These are phyloP conservation scores for Acanthochromis polyacanthus DNA, from an alignment of 2,113 vertebrate genomes.

Conservation along the genomic window DNA sequence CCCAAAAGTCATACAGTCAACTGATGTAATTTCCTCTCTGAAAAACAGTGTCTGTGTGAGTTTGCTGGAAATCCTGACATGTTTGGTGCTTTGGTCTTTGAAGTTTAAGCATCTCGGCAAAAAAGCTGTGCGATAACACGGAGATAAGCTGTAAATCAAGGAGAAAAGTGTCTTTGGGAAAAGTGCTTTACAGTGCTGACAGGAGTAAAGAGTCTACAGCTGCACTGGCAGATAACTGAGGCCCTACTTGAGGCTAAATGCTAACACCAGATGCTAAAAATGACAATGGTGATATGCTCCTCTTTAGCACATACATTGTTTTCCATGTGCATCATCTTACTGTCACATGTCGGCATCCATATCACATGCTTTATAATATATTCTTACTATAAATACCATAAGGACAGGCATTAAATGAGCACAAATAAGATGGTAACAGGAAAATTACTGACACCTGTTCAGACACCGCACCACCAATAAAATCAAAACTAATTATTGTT, in stretches of 20 bases:
- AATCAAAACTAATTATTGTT: slow-evolving; percentile 53
- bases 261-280: no score
- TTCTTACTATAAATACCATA: not conserved
- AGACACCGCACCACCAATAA: slow-evolving; percentile 34
- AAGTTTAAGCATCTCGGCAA: not conserved
- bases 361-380: no score
- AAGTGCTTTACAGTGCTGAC: not conserved
- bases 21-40: slow-evolving; percentile 49
- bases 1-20: not conserved
- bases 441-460: slow-evolving; percentile 48
- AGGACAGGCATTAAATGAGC: slow-evolving; percentile 1
- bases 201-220: not conserved
- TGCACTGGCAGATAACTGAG: not conserved
- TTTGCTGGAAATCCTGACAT: not conserved
- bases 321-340: no score
- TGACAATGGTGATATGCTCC: no score
- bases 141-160: not conserved
- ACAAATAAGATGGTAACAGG: slow-evolving; percentile 8
- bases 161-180: not conserved
- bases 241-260: not conserved
- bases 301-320: no score
- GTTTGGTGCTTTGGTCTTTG: not conserved
- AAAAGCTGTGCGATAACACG: not conserved
- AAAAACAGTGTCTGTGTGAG: slow-evolving; percentile 3
- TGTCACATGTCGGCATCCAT: no score